These are phyloP conservation scores for Eulemur rufifrons DNA, from an alignment of 2,113 vertebrate genomes.

Conservation along the genomic window DNA sequence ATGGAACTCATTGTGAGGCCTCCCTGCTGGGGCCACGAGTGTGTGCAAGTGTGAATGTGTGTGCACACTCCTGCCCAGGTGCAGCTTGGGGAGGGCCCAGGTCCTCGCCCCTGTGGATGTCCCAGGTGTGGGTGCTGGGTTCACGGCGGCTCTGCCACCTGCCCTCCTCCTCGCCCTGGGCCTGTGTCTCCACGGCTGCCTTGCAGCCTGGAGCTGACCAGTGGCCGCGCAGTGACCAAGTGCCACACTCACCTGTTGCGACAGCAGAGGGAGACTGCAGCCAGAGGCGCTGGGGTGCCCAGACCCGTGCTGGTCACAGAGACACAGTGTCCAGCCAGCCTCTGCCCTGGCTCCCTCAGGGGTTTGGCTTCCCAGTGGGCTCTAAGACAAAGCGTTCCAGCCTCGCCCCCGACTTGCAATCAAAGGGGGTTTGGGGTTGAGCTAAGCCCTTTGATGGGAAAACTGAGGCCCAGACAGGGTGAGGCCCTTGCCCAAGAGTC, in stretches of 20 bases:
- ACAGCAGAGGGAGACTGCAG: neutral
- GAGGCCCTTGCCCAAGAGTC: neutral
- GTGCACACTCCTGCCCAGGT: neutral
- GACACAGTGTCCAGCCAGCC: neutral
- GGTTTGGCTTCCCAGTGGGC: neutral
- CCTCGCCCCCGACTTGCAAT: neutral
- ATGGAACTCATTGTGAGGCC: neutral
- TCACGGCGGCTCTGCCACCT: neutral
- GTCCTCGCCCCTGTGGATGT: too few species aligned
- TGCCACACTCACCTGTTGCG: neutral
- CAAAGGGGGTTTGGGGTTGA: neutral
- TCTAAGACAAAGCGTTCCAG: neutral
- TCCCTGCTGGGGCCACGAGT: too few species aligned
- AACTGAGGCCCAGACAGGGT: neutral
- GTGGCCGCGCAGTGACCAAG: neutral
- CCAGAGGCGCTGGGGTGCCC: neutral
- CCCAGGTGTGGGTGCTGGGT: neutral
- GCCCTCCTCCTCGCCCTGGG: neutral
- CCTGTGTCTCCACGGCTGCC: neutral
- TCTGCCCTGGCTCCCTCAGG: neutral
- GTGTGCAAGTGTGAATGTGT: accelerated
- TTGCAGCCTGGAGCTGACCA: neutral
- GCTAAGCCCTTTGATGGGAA: neutral
- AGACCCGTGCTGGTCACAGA: too few species aligned
- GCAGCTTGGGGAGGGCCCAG: neutral